These are phyloP conservation scores for Heliocidaris tuberculata DNA, from an alignment of 35 echinoderm and acorn worm species.

Conservation along the genomic window DNA sequence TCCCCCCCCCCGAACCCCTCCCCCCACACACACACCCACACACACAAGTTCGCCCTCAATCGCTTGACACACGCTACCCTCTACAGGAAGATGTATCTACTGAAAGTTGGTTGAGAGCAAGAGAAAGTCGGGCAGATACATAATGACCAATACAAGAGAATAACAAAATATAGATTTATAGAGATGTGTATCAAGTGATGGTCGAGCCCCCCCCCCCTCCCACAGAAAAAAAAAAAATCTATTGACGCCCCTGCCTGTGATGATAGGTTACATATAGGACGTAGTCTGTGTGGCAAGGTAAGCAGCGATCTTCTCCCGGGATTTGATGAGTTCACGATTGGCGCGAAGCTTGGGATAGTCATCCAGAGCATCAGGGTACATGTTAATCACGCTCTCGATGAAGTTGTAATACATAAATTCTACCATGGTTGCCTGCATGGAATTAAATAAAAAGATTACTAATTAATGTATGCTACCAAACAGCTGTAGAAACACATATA, in stretches of 20 bases:
- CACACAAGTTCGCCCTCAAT: too few species aligned
- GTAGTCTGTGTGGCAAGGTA: background rate
- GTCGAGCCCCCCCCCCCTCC: background rate
- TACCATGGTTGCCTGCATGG: constrained; percentile 12
- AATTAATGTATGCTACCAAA: background rate
- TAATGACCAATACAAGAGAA: too few species aligned
- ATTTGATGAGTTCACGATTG: constrained; percentile 28
- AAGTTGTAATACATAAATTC: background rate
- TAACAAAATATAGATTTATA: too few species aligned
- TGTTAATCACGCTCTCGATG: constrained; percentile 20
- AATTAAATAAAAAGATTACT: background rate
- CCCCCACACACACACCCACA: too few species aligned
- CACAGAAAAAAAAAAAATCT: background rate
- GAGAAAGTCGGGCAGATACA: too few species aligned
- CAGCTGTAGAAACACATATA: background rate
- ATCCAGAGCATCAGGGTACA: background rate
- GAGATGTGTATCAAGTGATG: too few species aligned
- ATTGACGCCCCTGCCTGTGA: background rate
- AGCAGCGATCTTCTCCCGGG: constrained; percentile 21
- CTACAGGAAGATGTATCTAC: too few species aligned
- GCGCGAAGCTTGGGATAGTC: constrained; percentile 27
- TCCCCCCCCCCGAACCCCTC: background rate
- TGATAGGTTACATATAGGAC: background rate
- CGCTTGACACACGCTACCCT: too few species aligned
- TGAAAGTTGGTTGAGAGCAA: too few species aligned